Percentiles rank a stretch among this genome's conserved stretches.
Evolutionary conservation across 1,140 invertebrate species (phyloP).

Genomic region (Hypothenemus hampei): DNA sequence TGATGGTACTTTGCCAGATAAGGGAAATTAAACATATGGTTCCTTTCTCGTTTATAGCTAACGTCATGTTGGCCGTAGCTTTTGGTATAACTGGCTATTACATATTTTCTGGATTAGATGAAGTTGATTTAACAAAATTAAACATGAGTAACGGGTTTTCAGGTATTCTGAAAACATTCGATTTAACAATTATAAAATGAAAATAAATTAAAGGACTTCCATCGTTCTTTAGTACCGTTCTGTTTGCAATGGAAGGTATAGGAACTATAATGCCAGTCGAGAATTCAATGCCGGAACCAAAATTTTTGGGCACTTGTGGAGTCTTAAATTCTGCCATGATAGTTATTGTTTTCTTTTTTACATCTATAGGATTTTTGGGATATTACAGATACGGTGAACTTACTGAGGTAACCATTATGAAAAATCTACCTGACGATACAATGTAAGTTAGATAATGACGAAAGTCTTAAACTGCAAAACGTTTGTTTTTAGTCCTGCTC

Average conservation of each 20-base stretch:
- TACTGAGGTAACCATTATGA: conserved; percentile 28
- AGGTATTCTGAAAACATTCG: conserved; percentile 1
- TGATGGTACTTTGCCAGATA: conserved; percentile 60
- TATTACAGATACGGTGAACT: conserved; percentile 52
- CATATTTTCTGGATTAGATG: conserved; percentile 56
- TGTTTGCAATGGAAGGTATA: conserved; percentile 74
- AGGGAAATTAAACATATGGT: conserved; percentile 67
- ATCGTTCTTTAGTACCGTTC: conserved; percentile 58
- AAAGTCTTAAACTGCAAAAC: no score
- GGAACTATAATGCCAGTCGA: conserved; percentile 83
- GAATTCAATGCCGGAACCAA: conserved; percentile 73
- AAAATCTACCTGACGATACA: conserved; percentile 31
- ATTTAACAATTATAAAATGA: neutral
- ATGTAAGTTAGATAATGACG: conserved; percentile 37
- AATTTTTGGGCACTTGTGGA: conserved; percentile 74
- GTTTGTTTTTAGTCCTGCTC: conserved; percentile 61
- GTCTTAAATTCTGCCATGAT: conserved; percentile 79
- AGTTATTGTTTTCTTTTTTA: conserved; percentile 66
- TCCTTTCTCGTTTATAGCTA: conserved; percentile 69
- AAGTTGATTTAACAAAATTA: conserved; percentile 26
- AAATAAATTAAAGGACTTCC: conserved; percentile 42
- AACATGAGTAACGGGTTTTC: conserved; percentile 24
- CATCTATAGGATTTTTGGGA: conserved; percentile 76
- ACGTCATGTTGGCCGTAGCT: conserved; percentile 60
- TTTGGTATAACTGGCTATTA: conserved; percentile 69